Base-by-base conservation (phyloP, 2,888 invertebrate genomes). In the Antheraea yamamai region DNA sequence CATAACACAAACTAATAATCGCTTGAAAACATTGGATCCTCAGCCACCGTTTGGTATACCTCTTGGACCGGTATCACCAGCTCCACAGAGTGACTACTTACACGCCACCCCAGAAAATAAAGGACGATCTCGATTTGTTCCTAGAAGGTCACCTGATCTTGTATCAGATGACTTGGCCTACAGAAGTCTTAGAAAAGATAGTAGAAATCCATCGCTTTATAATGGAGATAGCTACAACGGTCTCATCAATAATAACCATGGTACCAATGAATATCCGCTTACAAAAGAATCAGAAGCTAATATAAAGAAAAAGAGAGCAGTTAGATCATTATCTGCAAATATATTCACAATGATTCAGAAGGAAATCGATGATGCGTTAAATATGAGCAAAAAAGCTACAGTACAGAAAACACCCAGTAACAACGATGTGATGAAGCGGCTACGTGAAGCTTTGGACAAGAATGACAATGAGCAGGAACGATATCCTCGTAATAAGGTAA, bases 1-100 rank as follows among this genome's bases (percentile, higher is more conserved):
- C 85, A 96, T 98, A 77, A 97, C 97, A 84, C 96, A 97, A 87
- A 96, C 97, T 16, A 98, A 98, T 82, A 96, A 96, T 85, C 95
- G 95, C 72, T 90, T 96, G 68, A 97, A 96, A 88, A 96, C 97
- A 10, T 86, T 96, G 4, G 98, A 98, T 74, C 97, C 97, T 23
- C 98, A 98, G 86, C 98, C 98, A 61, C 98, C 97, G 1, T 98
- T 98, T 88, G 98, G 98, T 30, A 98, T 98, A 85, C 98, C 98
- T 0, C 89, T 98, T 61, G 97, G 98, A 3, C 98, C 98, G 18
- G 96, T 98, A 35, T 96, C 97, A 0, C 96, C 97, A 2, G 97
- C 98, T 8, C 96, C 98, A 0, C 96, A 97, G 77, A 97, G 96
- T 81, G 98, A 98, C 88, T 98, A 98, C 86, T 94, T 98, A 75